These are phyloP conservation scores for Lithosia quadra DNA, from an alignment of 2,888 invertebrate genomes.

Conservation along the genomic window DNA sequence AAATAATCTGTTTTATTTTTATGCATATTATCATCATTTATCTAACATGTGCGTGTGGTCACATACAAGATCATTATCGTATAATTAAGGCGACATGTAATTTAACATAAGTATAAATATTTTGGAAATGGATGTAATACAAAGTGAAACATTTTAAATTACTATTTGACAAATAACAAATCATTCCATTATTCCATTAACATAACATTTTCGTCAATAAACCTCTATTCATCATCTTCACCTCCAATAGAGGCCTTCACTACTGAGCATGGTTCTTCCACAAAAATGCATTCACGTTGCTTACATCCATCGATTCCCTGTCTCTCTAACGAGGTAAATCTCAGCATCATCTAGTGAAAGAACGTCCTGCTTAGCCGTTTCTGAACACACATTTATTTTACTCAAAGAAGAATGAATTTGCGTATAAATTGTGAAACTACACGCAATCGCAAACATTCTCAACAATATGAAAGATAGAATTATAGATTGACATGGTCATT, in stretches of 20 bases:
- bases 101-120: not conserved
- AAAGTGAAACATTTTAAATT: not conserved
- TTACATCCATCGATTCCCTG: too few species aligned
- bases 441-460: not conserved
- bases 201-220: not conserved
- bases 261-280: too few species aligned
- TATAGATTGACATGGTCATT: too few species aligned
- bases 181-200: not conserved
- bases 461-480: not conserved
- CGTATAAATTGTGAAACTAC: not conserved
- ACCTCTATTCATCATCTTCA: too few species aligned
- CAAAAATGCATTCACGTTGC: too few species aligned
- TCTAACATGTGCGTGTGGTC: conserved; percentile 26
- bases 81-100: conserved; percentile 15
- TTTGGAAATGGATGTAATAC: not conserved
- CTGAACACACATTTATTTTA: not conserved
- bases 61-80: conserved; percentile 25
- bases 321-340: too few species aligned
- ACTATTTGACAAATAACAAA: not conserved
- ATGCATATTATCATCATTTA: conserved; percentile 37
- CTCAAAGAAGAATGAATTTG: not conserved
- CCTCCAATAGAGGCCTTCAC: too few species aligned
- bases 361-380: too few species aligned
- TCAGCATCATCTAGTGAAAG: too few species aligned
- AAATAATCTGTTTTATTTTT: conserved; percentile 32